These are phyloP conservation scores for Mamestra configurata DNA, from an alignment of 1,140 invertebrate species.

Conservation along the genomic window DNA sequence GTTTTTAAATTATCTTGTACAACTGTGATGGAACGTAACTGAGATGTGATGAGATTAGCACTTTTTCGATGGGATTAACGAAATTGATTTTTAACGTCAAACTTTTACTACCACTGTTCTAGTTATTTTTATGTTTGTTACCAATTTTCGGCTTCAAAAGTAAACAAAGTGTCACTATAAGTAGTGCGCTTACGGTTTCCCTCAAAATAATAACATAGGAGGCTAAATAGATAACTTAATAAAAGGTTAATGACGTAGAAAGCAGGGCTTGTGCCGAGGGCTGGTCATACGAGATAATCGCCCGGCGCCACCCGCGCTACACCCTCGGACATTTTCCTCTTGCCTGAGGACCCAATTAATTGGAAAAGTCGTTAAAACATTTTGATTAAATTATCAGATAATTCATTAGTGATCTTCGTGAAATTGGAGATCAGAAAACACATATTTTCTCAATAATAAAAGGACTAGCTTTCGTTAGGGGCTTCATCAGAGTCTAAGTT, in stretches of 20 bases:
- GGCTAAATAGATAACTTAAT: conserved; percentile 38
- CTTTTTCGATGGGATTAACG: no score
- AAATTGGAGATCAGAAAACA: conserved; percentile 7
- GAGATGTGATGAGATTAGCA: no score
- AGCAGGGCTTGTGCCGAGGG: conserved; percentile 17
- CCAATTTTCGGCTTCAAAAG: no score
- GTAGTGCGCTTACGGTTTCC: not conserved
- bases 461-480: not conserved
- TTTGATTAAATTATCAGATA: conserved; percentile 41
- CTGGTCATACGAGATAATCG: conserved; percentile 33
- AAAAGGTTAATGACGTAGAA: conserved; percentile 47
- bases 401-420: conserved; percentile 20
- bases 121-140: no score
- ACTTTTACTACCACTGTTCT: no score
- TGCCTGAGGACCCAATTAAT: conserved; percentile 32
- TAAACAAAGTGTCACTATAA: not conserved
- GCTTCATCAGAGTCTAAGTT: no score
- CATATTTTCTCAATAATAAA: not conserved
- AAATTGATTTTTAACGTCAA: no score
- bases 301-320: conserved; percentile 12
- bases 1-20: no score
- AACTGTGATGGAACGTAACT: no score
- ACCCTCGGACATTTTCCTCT: conserved; percentile 43
- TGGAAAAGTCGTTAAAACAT: conserved; percentile 35
- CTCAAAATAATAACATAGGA: conserved; percentile 7